A percentile compares a stretch with the other conserved stretches of the same genome.
These are phyloP conservation scores for Melanocharis versteri DNA, from an alignment of 2,113 vertebrate species.

Conservation along the genomic window DNA sequence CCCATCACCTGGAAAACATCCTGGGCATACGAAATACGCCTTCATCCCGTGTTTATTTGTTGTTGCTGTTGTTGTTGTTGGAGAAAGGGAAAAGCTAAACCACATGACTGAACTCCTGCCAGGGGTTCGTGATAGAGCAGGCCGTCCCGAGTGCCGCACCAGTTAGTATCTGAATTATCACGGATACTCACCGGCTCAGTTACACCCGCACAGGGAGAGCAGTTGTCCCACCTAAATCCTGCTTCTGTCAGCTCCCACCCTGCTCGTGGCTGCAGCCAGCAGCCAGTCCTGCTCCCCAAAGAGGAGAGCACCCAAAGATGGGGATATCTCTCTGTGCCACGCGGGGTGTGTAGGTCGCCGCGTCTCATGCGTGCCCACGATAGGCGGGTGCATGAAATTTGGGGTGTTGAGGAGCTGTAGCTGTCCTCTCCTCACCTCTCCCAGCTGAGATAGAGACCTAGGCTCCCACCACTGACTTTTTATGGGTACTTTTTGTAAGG, in stretches of 20 bases:
- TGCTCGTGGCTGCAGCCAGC: not conserved
- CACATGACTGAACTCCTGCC: constrained; percentile 65
- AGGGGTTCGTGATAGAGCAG: constrained; percentile 58
- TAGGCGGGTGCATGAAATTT: not conserved
- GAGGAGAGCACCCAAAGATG: not conserved
- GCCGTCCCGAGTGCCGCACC: constrained; percentile 37
- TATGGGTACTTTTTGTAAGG: not conserved
- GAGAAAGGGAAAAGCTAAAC: constrained; percentile 61
- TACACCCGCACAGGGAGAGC: constrained; percentile 3
- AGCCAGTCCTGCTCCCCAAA: not conserved
- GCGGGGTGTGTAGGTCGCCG: fast-evolving
- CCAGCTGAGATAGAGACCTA: fast-evolving
- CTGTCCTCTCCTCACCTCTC: not conserved
- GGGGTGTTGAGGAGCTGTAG: not conserved
- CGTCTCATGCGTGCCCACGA: fast-evolving
- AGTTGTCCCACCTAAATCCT: constrained; percentile 70
- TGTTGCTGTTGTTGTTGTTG: constrained; percentile 50
- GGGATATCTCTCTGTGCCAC: not conserved
- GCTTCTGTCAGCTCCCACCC: constrained; percentile 46
- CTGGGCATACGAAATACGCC: not conserved
- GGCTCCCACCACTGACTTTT: not conserved
- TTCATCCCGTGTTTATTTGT: constrained; percentile 47
- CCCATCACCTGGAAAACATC: constrained; percentile 63
- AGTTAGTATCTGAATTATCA: constrained; percentile 61
- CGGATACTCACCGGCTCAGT: constrained; percentile 59